Conservation (phyloP, 2,888 invertebrate species). For the Caradrina clavipalpis region DNA sequence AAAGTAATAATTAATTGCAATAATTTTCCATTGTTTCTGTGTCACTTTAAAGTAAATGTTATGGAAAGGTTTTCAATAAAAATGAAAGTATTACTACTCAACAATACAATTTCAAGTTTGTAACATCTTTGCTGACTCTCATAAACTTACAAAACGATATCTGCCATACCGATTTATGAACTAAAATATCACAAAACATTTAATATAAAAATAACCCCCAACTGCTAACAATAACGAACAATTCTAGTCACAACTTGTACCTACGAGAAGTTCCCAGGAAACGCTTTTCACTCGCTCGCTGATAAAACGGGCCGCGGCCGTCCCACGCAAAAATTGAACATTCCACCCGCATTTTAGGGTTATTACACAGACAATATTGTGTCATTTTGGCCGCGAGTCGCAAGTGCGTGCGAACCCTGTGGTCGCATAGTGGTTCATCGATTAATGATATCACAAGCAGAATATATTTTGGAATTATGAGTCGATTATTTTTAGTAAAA, state of each 20-base stretch:
- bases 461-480: not conserved
- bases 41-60: not conserved
- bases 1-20: not conserved
- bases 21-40: not conserved
- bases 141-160: not conserved
- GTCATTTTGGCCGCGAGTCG: slow-evolving; percentile 19
- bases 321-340: slow-evolving; percentile 47
- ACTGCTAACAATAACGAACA: slow-evolving; percentile 4
- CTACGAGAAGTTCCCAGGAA: slow-evolving; percentile 34
- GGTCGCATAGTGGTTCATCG: slow-evolving; percentile 29
- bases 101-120: not conserved
- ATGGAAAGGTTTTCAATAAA: not conserved
- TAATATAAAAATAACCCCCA: not conserved
- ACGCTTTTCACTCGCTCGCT: slow-evolving; percentile 28
- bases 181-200: slow-evolving; percentile 1
- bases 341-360: slow-evolving; percentile 49
- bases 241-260: slow-evolving; percentile 22
- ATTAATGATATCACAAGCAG: slow-evolving; percentile 28
- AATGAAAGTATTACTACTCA: not conserved
- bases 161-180: not conserved
- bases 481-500: not conserved
- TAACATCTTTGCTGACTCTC: not conserved
- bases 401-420: slow-evolving; percentile 1
- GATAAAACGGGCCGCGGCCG: slow-evolving; percentile 22
- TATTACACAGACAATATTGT: slow-evolving; percentile 31